phyloP scores from a whole-genome alignment of 2,113 vertebrate species.

The Anolis sagrei region DNA sequence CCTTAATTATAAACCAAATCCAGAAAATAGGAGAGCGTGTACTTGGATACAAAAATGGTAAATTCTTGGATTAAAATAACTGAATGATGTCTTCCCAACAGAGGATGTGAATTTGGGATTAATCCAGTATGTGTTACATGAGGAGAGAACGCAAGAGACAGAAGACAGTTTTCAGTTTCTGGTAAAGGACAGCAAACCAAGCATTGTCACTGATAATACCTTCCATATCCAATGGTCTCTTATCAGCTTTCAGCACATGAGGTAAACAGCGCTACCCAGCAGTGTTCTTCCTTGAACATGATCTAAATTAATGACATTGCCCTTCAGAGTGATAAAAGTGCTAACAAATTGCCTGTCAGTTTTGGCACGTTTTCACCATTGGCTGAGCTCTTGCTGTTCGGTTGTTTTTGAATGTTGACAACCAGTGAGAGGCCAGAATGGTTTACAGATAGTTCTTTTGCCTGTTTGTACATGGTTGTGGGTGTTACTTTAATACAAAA shows the following conservation, averaged over 20 bases:
- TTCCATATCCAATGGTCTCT: conserved; percentile 98
- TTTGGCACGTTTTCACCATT: not conserved
- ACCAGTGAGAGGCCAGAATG: not conserved
- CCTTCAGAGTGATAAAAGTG: not conserved
- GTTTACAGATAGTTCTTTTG: not conserved
- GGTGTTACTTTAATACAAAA: not conserved
- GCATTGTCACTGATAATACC: conserved; percentile 86
- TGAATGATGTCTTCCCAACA: conserved; percentile 57
- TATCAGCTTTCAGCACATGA: conserved; percentile 89
- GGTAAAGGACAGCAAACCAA: conserved; percentile 94
- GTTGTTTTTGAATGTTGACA: not conserved
- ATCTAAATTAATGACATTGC: not conserved
- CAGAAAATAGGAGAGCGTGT: not conserved
- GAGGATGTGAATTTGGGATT: conserved; percentile 94
- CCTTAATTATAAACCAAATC: not conserved
- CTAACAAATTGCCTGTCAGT: too few relatives aligned
- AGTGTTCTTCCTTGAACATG: not conserved
- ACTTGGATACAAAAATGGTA: accelerated
- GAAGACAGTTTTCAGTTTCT: conserved; percentile 93
- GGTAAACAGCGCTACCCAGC: conserved; percentile 69
- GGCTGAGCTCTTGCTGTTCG: not conserved
- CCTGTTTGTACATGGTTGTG: not conserved
- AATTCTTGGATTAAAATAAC: not conserved
- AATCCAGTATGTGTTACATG: conserved; percentile 85
- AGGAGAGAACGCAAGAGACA: conserved; percentile 84